A percentile compares a stretch with the other conserved stretches of the same genome.
phyloP scores from a whole-genome alignment of 2,113 vertebrate species.

The Grammomys surdaster region DNA sequence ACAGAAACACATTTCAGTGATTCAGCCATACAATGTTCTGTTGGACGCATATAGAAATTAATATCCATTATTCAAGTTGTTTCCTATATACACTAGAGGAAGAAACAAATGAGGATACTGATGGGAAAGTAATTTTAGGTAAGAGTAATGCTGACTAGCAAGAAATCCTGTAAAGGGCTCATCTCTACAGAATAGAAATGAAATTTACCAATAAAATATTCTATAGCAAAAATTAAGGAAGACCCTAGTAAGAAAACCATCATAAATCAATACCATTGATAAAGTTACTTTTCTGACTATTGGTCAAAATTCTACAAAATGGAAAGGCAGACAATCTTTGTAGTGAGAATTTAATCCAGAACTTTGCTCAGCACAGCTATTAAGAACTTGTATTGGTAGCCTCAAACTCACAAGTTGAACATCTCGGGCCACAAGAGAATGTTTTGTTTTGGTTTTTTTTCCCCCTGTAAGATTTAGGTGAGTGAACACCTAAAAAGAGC shows the following conservation, averaged over 20 bases:
- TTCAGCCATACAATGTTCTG: constrained; percentile 38
- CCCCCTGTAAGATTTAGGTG: not conserved
- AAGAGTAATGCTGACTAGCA: constrained; percentile 60
- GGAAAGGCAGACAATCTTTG: constrained; percentile 2
- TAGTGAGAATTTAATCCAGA: not conserved
- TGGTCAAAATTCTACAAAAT: not conserved
- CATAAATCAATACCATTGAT: not conserved
- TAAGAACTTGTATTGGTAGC: not conserved
- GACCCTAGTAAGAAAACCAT: constrained; percentile 33
- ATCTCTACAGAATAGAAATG: not conserved
- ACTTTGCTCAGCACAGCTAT: not conserved
- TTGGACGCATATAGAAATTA: constrained; percentile 39
- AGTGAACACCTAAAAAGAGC: not conserved
- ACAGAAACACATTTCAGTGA: constrained; percentile 47
- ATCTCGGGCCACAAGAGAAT: not conserved
- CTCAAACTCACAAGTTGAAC: not conserved
- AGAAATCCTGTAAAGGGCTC: constrained; percentile 35
- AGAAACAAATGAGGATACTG: constrained; percentile 10
- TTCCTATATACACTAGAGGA: constrained; percentile 43
- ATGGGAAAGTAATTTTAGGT: constrained; percentile 61
- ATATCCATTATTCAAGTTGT: constrained; percentile 72
- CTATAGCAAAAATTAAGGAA: constrained; percentile 29
- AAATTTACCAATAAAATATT: not conserved
- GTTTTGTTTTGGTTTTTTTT: not conserved
- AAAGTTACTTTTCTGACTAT: not conserved